Conservation (phyloP, 1,140 invertebrate species). For the Euwallacea fornicatus region DNA sequence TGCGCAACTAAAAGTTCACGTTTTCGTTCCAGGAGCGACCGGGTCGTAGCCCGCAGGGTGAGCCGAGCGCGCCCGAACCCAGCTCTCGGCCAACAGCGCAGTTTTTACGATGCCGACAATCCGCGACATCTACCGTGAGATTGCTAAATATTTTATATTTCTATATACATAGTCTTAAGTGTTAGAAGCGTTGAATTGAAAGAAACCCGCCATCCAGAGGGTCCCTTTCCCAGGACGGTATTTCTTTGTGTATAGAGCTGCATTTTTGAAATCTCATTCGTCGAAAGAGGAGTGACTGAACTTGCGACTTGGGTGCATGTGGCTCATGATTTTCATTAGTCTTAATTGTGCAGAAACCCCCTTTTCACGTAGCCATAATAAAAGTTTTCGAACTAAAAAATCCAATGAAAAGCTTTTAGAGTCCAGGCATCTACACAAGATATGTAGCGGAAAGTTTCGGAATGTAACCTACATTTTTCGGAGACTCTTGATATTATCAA, state of each 20-base stretch:
- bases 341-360: too few relatives aligned
- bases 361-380: too few relatives aligned
- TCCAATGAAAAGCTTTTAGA: slow-evolving; percentile 14
- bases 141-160: slow-evolving; percentile 6
- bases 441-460: slow-evolving; percentile 26
- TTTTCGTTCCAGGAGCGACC: slow-evolving; percentile 48
- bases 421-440: slow-evolving; percentile 4
- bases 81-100: slow-evolving; percentile 48
- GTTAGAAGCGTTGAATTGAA: neutral
- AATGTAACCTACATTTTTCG: slow-evolving; percentile 23
- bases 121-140: slow-evolving; percentile 30
- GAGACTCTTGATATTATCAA: slow-evolving; percentile 31
- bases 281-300: too few relatives aligned
- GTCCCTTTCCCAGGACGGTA: too few relatives aligned
- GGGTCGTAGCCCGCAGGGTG: slow-evolving; percentile 54
- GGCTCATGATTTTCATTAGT: too few relatives aligned
- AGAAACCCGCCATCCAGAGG: neutral
- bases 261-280: too few relatives aligned
- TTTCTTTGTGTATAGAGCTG: too few relatives aligned
- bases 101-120: slow-evolving; percentile 41
- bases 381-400: slow-evolving; percentile 9
- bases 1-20: too few relatives aligned
- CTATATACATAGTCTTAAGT: neutral
- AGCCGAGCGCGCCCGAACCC: slow-evolving; percentile 51
- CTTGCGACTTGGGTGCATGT: too few relatives aligned